These are phyloP conservation scores for Brachionus angularis DNA, from an alignment of 1,140 invertebrate genomes.

Conservation along the genomic window DNA sequence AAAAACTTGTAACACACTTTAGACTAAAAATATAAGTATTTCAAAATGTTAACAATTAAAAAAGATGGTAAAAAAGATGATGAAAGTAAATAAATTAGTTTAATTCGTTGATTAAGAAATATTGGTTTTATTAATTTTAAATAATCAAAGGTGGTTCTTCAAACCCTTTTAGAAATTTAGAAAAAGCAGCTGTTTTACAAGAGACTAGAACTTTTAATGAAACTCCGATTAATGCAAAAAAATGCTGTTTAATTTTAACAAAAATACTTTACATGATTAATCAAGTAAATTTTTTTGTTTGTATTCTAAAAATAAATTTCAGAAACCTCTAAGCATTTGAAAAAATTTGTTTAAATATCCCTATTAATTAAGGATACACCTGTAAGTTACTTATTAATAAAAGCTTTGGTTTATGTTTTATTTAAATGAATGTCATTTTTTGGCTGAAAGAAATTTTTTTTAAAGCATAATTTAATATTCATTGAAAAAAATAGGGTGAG, in stretches of 20 bases:
- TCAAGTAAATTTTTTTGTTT: slow-evolving; percentile 59
- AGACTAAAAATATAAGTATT: no score
- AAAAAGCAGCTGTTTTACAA: slow-evolving; percentile 36
- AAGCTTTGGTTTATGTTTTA: neutral
- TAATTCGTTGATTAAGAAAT: no score
- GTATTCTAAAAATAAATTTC: neutral
- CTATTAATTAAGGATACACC: neutral
- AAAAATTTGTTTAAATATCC: no score
- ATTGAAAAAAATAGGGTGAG: slow-evolving; percentile 70
- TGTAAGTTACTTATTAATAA: slow-evolving; percentile 2
- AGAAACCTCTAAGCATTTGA: neutral
- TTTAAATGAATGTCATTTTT: slow-evolving; percentile 19
- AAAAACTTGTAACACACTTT: no score
- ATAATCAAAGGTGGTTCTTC: slow-evolving; percentile 12
- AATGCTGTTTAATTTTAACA: slow-evolving; percentile 90
- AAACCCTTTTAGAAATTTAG: slow-evolving; percentile 36
- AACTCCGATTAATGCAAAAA: slow-evolving; percentile 88
- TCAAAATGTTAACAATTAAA: no score
- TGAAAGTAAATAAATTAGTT: no score
- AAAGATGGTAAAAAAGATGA: slow-evolving; percentile 37
- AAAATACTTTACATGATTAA: slow-evolving; percentile 93
- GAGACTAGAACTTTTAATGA: slow-evolving; percentile 80
- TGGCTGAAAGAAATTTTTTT: neutral
- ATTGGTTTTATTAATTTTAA: no score
- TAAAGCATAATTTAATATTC: slow-evolving; percentile 41